Percentiles rank a stretch among this genome's conserved stretches.
Conservation (phyloP, 2,888 invertebrate genomes). For the Parnassius orleans region DNA sequence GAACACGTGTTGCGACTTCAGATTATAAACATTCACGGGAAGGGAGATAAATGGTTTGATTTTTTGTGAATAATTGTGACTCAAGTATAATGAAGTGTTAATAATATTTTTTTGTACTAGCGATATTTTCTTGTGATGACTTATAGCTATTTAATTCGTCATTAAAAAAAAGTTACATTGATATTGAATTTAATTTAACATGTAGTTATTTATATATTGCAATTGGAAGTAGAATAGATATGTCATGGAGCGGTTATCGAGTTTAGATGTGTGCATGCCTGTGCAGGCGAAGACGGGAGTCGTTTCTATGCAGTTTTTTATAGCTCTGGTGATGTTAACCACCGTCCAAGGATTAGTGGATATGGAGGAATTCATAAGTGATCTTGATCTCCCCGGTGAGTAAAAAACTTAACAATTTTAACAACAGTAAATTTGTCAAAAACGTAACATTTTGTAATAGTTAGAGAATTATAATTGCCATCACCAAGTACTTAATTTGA, state of each 20-base stretch:
- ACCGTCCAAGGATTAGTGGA: slow-evolving; percentile 14
- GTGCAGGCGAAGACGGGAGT: slow-evolving; percentile 4
- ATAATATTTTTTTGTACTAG: background rate
- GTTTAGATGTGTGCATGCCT: slow-evolving; percentile 3
- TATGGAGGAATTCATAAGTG: slow-evolving; percentile 22
- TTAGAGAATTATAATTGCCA: no score
- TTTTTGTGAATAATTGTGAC: slow-evolving; percentile 5
- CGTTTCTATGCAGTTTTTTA: slow-evolving; percentile 11
- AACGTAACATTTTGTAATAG: no score
- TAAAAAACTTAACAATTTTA: background rate
- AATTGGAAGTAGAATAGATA: slow-evolving; percentile 5
- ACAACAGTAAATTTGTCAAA: no score
- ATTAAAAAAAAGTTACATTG: background rate
- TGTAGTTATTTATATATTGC: slow-evolving; percentile 8
- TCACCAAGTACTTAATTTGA: no score
- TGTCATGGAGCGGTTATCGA: slow-evolving; percentile 11
- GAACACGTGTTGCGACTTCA: slow-evolving; percentile 22
- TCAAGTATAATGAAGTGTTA: background rate
- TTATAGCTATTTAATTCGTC: background rate
- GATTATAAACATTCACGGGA: slow-evolving; percentile 17
- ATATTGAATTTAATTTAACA: background rate
- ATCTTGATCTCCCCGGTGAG: slow-evolving; percentile 26
- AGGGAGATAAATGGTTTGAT: background rate
- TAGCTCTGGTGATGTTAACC: slow-evolving; percentile 9
- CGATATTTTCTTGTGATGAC: background rate